Conservation (phyloP, 2,113 vertebrate species). For the Mesembrinibis cayennensis region DNA sequence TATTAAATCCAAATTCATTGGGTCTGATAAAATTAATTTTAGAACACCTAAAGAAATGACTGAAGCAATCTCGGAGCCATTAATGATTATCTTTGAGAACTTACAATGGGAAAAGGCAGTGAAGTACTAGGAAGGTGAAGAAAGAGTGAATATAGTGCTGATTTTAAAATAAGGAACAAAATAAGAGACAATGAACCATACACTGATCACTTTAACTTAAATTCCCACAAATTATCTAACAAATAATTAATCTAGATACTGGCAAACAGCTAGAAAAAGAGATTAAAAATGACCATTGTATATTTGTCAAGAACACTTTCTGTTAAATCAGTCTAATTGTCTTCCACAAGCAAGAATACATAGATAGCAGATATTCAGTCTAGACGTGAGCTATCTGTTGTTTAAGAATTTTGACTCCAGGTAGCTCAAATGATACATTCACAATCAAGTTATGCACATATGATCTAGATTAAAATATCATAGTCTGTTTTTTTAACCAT, state of each 20-base stretch:
- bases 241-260: not conserved
- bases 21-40: not conserved
- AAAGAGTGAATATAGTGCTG: not conserved
- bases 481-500: not conserved
- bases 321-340: not conserved
- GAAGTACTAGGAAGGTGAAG: not conserved
- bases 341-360: not conserved
- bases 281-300: not conserved
- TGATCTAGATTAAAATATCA: not conserved
- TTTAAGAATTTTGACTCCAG: not conserved
- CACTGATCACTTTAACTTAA: not conserved
- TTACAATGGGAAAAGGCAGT: fast-evolving
- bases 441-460: not conserved
- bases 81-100: not conserved
- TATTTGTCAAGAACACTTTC: not conserved
- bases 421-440: not conserved
- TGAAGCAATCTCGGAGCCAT: not conserved
- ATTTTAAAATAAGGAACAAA: not conserved
- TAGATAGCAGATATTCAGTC: not conserved
- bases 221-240: not conserved
- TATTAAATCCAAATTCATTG: not conserved
- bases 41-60: not conserved
- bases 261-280: not conserved
- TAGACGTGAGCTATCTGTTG: not conserved
- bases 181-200: not conserved